phyloP scores from a whole-genome alignment of 92 coral and sea anemone species.

The Montipora capitata region DNA sequence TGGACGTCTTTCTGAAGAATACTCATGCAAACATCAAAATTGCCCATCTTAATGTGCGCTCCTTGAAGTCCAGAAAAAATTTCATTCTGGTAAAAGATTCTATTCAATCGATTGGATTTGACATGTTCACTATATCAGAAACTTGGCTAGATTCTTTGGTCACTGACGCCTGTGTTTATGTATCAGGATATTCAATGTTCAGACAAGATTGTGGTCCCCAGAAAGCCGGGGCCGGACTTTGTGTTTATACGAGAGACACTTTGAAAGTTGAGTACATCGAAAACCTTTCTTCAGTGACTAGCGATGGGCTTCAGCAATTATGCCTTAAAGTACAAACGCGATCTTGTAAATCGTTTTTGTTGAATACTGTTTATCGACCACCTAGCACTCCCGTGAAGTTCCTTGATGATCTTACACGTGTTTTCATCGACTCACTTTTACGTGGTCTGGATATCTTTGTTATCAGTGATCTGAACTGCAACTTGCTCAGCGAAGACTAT shows the following conservation, averaged over 20 bases:
- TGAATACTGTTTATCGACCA: slow-evolving; percentile 63
- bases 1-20: too few relatives aligned
- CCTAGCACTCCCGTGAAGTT: slow-evolving; percentile 12
- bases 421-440: slow-evolving; percentile 15
- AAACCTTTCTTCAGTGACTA: slow-evolving; percentile 33
- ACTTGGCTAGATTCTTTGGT: too few relatives aligned
- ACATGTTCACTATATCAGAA: too few relatives aligned
- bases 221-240: slow-evolving; percentile 63
- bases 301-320: slow-evolving; percentile 32
- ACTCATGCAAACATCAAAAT: too few relatives aligned
- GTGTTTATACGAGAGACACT: slow-evolving; percentile 43
- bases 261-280: slow-evolving; percentile 36
- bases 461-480: slow-evolving; percentile 19
- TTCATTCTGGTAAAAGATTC: too few relatives aligned
- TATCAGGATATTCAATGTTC: too few relatives aligned
- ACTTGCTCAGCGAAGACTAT: neutral
- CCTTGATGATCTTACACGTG: slow-evolving; percentile 35
- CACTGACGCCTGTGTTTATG: too few relatives aligned
- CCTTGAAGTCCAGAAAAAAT: too few relatives aligned
- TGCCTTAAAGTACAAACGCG: slow-evolving; percentile 69
- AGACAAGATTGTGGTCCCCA: neutral
- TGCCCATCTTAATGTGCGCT: too few relatives aligned
- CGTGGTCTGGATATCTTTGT: slow-evolving; percentile 26
- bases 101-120: too few relatives aligned
- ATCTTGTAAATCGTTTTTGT: slow-evolving; percentile 64